Evolutionary conservation across 2,888 invertebrate genomes (phyloP).

Genomic region (Nasonia oneida): DNA sequence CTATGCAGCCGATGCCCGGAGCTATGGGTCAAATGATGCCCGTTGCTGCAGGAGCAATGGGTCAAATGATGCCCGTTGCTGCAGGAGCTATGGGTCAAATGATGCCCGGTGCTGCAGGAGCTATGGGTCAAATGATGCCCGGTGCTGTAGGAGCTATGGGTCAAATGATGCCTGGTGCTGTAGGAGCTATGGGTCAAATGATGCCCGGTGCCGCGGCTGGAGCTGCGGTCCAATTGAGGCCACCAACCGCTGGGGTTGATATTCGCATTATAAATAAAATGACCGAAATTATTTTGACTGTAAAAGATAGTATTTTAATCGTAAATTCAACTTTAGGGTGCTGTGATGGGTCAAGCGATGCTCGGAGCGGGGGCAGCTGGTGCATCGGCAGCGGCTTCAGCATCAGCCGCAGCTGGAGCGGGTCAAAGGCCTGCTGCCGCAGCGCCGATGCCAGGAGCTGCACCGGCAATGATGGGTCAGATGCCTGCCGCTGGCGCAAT

Average conservation of each 20-base stretch:
- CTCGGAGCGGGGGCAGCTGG: neutral
- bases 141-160: no score
- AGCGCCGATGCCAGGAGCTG: constrained; percentile 83
- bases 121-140: neutral
- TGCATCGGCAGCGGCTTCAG: no score
- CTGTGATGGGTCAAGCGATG: neutral
- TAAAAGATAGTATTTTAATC: neutral
- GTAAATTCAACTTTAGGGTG: neutral
- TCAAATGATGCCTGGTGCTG: neutral
- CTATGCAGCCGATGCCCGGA: constrained; percentile 13
- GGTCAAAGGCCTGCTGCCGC: neutral
- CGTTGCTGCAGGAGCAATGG: neutral
- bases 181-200: neutral
- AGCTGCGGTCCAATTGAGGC: neutral
- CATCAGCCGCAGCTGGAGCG: neutral
- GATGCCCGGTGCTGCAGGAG: neutral
- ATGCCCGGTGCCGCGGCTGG: neutral
- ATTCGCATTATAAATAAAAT: neutral
- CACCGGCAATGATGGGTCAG: constrained; percentile 83
- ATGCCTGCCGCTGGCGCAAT: constrained; percentile 49
- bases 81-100: neutral
- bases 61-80: neutral
- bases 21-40: constrained; percentile 10
- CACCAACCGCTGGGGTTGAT: neutral
- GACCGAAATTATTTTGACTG: neutral